A percentile compares a stretch with the other conserved stretches of the same genome.
Conservation (phyloP, 2,113 vertebrate species). For the Triplophysa rosa region DNA sequence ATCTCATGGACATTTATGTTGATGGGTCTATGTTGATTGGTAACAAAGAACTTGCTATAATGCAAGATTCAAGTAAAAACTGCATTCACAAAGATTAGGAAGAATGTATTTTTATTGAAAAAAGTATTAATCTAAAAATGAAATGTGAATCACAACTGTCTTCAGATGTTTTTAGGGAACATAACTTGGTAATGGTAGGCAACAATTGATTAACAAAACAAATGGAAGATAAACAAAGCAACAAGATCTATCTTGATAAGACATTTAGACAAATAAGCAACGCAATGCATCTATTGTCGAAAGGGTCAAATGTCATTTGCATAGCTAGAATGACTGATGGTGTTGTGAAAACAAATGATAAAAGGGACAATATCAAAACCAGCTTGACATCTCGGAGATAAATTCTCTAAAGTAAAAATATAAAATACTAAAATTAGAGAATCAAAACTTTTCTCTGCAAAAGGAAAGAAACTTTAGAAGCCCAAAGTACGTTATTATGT, state of each 20-base stretch:
- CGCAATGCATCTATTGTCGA: constrained; percentile 19
- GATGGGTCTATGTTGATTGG: constrained; percentile 6
- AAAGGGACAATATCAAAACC: constrained; percentile 43
- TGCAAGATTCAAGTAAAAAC: neutral
- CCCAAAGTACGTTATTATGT: neutral
- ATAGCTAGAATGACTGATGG: constrained; percentile 13
- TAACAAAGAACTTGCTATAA: neutral
- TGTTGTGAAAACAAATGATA: constrained; percentile 37
- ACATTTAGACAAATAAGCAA: constrained; percentile 30
- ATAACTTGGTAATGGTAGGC: neutral
- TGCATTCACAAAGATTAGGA: neutral
- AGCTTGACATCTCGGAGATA: constrained; percentile 43
- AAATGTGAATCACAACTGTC: neutral
- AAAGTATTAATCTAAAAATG: constrained; percentile 21
- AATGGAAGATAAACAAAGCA: constrained; percentile 26
- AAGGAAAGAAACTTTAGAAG: neutral
- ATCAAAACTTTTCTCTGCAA: neutral
- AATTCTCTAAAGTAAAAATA: constrained; percentile 2
- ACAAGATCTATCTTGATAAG: neutral
- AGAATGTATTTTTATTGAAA: neutral
- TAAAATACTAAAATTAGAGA: constrained; percentile 13
- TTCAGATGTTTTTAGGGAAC: neutral
- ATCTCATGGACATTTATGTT: neutral
- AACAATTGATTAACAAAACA: constrained; percentile 14
- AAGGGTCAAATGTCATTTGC: constrained; percentile 42